phyloP scores from a whole-genome alignment of 2,113 vertebrate genomes.

The Odobenus rosmarus region DNA sequence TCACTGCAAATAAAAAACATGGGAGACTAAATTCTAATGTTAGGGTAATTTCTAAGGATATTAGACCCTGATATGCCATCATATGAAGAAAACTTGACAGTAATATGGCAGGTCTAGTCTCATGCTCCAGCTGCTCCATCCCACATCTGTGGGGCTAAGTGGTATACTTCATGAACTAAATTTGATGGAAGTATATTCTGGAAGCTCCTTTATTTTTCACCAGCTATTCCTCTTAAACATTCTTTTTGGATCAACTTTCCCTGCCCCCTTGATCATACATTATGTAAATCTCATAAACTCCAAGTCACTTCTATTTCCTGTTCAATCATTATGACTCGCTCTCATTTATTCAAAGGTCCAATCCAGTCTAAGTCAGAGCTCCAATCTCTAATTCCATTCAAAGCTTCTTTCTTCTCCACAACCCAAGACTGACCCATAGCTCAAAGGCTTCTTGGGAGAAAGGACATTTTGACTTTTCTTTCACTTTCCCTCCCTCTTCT shows the following conservation, averaged over 20 bases:
- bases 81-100: not conserved
- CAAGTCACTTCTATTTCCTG: constrained; percentile 55
- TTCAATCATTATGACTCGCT: constrained; percentile 50
- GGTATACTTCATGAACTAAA: not conserved
- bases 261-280: not conserved
- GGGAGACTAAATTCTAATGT: not conserved
- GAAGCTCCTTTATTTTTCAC: constrained; percentile 15
- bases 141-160: not conserved
- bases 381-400: not conserved
- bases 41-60: not conserved
- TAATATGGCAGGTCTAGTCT: not conserved
- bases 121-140: not conserved
- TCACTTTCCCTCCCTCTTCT: not conserved
- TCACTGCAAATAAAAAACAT: not conserved
- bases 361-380: not conserved
- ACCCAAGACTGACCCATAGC: not conserved
- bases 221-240: not conserved
- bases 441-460: not conserved
- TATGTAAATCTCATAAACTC: constrained; percentile 37
- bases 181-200: not conserved
- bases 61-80: not conserved
- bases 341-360: not conserved
- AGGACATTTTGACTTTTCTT: not conserved
- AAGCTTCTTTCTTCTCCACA: not conserved
- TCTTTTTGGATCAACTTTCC: not conserved